A percentile compares a stretch with the other conserved stretches of the same genome.
These are phyloP conservation scores for Bilobella aurantiaca DNA, from an alignment of 1,140 invertebrate species.

Conservation along the genomic window DNA sequence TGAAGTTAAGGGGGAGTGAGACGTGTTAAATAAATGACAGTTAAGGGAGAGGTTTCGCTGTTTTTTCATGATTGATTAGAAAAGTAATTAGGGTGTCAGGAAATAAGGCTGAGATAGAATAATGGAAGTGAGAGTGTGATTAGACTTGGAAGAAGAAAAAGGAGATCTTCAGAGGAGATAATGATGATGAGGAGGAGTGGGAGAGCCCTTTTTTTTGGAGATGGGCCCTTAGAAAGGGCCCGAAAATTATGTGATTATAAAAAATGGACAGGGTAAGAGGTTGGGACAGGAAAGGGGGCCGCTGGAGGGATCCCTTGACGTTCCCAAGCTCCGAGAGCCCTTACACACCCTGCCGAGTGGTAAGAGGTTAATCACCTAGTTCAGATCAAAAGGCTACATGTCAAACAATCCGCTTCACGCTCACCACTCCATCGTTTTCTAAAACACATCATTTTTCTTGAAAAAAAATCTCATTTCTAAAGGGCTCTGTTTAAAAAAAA, in stretches of 20 bases:
- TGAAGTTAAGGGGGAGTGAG: neutral
- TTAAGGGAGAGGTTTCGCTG: neutral
- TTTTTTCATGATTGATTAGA: constrained; percentile 8
- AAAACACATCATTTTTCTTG: no score
- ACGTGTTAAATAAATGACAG: constrained; percentile 7
- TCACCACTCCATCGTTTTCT: no score
- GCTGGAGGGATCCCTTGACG: no score
- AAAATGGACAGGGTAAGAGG: neutral
- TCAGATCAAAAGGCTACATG: no score
- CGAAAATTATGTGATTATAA: neutral
- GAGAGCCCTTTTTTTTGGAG: neutral
- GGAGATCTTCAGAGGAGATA: neutral
- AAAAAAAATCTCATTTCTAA: no score
- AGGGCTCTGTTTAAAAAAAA: no score
- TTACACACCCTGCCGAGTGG: no score
- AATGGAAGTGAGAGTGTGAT: constrained; percentile 4
- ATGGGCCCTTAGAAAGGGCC: neutral
- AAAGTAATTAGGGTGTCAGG: constrained; percentile 3
- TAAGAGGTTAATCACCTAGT: no score
- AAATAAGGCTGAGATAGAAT: neutral
- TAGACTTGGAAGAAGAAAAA: neutral
- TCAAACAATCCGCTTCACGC: no score
- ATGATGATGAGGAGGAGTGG: neutral
- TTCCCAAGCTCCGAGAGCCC: no score
- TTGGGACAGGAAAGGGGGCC: neutral